Percentiles rank a stretch among this genome's conserved stretches.
phyloP scores from a whole-genome alignment of 2,797 vertebrate genomes.

The Emydoidea blandingii region DNA sequence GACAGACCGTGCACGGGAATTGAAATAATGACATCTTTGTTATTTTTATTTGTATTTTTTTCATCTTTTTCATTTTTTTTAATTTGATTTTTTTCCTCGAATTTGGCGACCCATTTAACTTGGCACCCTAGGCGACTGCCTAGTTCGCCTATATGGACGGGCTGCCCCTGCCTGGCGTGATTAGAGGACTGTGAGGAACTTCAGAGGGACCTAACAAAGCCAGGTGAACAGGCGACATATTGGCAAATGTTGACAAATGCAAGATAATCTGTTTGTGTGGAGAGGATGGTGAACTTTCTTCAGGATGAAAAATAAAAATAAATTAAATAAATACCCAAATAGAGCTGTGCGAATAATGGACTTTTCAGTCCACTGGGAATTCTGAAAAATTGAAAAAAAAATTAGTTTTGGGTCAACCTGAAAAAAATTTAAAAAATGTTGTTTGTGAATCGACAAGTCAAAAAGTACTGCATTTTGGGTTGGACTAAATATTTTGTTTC shows the following conservation, averaged over 20 bases:
- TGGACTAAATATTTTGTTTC: not conserved
- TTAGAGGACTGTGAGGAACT: not conserved
- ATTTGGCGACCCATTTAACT: no score
- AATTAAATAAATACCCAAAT: not conserved
- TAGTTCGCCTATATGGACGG: no score
- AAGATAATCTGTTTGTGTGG: not conserved
- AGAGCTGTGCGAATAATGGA: not conserved
- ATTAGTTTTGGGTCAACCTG: not conserved
- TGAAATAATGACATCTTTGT: no score
- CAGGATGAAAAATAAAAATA: not conserved
- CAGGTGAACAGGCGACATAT: conserved; percentile 42
- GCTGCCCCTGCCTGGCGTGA: conserved; percentile 18
- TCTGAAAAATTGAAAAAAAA: not conserved
- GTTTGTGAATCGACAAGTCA: no score
- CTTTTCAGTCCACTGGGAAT: not conserved
- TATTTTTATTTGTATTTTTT: no score
- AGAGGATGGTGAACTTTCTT: conserved; percentile 14
- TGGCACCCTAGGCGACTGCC: no score
- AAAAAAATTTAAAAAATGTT: no score
- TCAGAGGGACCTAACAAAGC: conserved; percentile 23
- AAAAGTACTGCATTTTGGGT: not conserved
- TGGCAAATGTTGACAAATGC: conserved; percentile 2
- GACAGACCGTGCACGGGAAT: no score
- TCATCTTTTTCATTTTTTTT: no score
- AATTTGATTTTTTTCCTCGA: no score